A percentile compares a stretch with the other conserved stretches of the same genome.
Conservation (phyloP, 2,797 vertebrate genomes). For the Siniperca obscura region DNA sequence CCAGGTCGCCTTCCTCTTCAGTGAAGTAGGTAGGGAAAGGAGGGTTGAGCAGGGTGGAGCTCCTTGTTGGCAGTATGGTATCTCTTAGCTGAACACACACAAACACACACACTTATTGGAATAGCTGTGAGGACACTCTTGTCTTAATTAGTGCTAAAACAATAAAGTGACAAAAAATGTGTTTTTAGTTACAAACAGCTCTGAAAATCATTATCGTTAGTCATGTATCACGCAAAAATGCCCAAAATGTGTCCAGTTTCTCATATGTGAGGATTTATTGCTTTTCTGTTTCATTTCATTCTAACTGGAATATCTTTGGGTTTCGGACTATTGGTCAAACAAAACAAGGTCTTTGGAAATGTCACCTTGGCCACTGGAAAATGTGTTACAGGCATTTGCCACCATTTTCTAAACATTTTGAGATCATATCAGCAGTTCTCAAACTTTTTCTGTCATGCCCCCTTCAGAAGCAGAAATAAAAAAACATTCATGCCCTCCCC, state of each 20-base stretch:
- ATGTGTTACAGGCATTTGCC: not conserved
- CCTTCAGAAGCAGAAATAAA: not conserved
- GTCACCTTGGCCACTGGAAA: not conserved
- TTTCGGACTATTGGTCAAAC: not conserved
- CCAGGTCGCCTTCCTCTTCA: constrained; percentile 90
- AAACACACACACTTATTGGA: not conserved
- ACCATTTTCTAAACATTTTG: not conserved
- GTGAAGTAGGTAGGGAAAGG: constrained; percentile 95
- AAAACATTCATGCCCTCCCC: not conserved
- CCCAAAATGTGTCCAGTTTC: not conserved
- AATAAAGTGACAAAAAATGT: not conserved
- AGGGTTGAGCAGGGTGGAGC: constrained; percentile 78
- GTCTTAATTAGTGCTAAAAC: not conserved
- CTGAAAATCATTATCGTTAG: not conserved
- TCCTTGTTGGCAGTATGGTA: constrained; percentile 80
- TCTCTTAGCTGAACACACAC: constrained; percentile 88
- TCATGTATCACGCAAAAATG: not conserved
- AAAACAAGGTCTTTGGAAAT: not conserved
- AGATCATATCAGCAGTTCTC: not conserved
- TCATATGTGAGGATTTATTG: not conserved
- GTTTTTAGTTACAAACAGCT: not conserved
- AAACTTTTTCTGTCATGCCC: not conserved
- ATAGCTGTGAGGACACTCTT: not conserved
- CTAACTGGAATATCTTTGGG: not conserved
- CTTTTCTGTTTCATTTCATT: not conserved